Base-by-base conservation (phyloP, 1,140 invertebrate genomes). In the Heliconius nattereri region DNA sequence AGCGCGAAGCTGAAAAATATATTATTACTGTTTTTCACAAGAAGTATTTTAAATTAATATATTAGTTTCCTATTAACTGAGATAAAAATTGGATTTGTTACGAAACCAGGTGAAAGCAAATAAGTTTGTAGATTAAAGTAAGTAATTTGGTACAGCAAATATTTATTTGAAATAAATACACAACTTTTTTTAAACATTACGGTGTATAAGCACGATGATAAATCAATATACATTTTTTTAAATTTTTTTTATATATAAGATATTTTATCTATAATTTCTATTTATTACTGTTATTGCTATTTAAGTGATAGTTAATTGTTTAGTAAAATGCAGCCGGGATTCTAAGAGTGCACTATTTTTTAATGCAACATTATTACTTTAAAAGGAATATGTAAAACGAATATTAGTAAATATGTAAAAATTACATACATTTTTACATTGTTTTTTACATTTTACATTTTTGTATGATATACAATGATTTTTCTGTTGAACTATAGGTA, bases 91-190 rank as follows among this genome's bases (percentile, higher is more conserved):
- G 19, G 19, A 52, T 16, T 52, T 5, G 19, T 52, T 52, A 52
- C 19, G 16, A 20, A 52, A 20, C 32, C 32, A 35, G 32, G 32
- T 35, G 32, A 35, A 35, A 7, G 32, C 7, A 35, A 35, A 35
- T 35, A 35, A 35, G 32, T 0, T 35, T 35, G 32, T 35, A 35
- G 32, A 52, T 52, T 19, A 1, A 60, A 60, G 23, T 20, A 57
- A 57, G n/a, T n/a, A 6, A 1, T 29, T 66, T 66, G 26, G 26
- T 66, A 26, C 16, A 16, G 23, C 60, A 66, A 29, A 66, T 11
- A 66, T 66, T 66, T 66, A 66, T 66, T 66, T 29, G 26, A 66
- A 66, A 66, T 66, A 66, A 66, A 66, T 66, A 66, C 60, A 66
- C 3, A 66, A 66, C 60, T 66, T 5, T 26, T n/a, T 66, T 66